These are phyloP conservation scores for Ceuthmochares aereus DNA, from an alignment of 2,113 vertebrate genomes.

Conservation along the genomic window DNA sequence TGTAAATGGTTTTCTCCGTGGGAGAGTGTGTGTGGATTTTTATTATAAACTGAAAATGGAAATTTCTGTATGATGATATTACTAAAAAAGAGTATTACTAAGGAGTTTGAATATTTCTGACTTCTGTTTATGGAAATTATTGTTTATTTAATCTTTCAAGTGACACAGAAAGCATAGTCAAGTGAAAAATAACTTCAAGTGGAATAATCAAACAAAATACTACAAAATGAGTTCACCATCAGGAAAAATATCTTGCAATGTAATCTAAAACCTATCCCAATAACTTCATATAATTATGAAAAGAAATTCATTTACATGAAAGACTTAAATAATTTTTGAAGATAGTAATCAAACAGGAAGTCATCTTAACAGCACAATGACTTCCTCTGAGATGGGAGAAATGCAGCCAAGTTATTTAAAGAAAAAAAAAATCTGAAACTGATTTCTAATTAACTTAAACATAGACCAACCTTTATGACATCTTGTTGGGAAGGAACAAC, in stretches of 20 bases:
- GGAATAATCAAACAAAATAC: neutral
- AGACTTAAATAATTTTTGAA: neutral
- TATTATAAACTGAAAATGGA: slow-evolving; percentile 16
- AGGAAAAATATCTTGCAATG: neutral
- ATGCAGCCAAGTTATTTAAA: neutral
- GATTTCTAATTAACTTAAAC: neutral
- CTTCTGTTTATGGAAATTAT: neutral
- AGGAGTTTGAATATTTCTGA: slow-evolving; percentile 9
- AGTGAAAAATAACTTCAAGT: neutral
- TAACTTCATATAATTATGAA: neutral
- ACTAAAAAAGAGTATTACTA: neutral
- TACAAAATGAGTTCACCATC: neutral
- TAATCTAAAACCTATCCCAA: neutral
- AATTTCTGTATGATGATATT: neutral
- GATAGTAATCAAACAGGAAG: neutral
- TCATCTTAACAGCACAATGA: neutral
- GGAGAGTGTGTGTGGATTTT: neutral
- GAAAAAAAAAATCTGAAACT: neutral
- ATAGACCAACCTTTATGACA: neutral
- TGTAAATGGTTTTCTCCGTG: neutral
- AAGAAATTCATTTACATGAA: neutral
- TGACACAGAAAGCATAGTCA: neutral
- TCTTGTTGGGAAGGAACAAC: neutral
- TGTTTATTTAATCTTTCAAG: slow-evolving; percentile 22
- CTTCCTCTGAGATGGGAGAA: neutral